Conservation (phyloP, 2,797 vertebrate species). For the Garrulus glandarius region DNA sequence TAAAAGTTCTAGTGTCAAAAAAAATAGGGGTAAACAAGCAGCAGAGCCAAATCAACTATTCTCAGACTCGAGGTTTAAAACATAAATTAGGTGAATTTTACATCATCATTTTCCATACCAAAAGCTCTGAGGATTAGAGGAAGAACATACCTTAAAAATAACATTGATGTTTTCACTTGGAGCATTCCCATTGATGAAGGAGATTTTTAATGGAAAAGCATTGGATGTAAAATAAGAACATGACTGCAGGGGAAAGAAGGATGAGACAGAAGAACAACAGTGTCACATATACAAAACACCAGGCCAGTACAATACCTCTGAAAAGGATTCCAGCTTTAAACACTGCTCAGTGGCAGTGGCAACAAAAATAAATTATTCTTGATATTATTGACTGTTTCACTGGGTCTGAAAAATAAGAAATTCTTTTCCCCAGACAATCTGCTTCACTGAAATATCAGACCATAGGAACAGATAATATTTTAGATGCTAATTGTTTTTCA, state of each 20-base stretch:
- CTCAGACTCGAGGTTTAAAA: neutral
- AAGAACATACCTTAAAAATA: constrained; percentile 77
- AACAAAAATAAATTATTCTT: neutral
- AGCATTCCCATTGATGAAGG: constrained; percentile 69
- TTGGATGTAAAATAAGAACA: constrained; percentile 78
- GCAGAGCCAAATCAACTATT: neutral
- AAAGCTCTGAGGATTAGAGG: neutral
- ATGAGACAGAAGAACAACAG: neutral
- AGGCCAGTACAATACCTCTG: neutral
- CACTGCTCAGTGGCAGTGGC: neutral
- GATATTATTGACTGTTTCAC: neutral
- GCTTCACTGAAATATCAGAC: neutral
- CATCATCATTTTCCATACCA: neutral
- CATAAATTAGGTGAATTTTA: neutral
- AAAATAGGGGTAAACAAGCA: neutral
- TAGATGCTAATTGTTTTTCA: neutral
- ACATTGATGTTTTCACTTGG: constrained; percentile 67
- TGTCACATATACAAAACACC: neutral
- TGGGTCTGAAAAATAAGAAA: neutral
- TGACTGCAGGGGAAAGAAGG: constrained; percentile 27
- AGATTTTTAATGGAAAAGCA: constrained; percentile 74
- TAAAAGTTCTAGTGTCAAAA: neutral
- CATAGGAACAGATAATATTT: neutral
- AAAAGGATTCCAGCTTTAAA: neutral
- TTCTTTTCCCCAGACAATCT: neutral